Percentiles rank a stretch among this genome's conserved stretches.
Conservation (phyloP, 2,888 invertebrate species). For the Orthosia gracilis region DNA sequence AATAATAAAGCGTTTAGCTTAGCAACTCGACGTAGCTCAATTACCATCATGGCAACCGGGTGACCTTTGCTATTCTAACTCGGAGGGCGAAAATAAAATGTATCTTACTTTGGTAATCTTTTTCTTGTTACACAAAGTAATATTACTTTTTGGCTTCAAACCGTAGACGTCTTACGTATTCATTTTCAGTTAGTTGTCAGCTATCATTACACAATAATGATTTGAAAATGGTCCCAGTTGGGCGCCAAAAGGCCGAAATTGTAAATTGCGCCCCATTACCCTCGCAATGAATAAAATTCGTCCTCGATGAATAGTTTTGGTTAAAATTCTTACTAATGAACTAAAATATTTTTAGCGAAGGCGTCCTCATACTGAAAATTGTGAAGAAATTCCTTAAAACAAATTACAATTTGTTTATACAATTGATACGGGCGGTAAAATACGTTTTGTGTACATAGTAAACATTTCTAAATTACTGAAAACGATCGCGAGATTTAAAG, state of each 20-base stretch:
- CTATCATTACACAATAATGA: conserved; percentile 16
- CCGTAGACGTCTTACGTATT: conserved; percentile 17
- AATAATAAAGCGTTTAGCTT: conserved; percentile 62
- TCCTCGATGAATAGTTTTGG: conserved; percentile 46
- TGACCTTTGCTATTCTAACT: conserved; percentile 60
- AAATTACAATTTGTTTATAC: conserved; percentile 41
- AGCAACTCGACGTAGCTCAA: conserved; percentile 41
- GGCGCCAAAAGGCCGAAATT: conserved; percentile 49
- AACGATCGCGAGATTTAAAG: conserved; percentile 21
- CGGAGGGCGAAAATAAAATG: conserved; percentile 47
- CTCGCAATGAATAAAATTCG: conserved; percentile 34
- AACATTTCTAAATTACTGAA: conserved; percentile 39
- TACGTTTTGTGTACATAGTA: conserved; percentile 35
- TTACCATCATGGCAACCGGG: conserved; percentile 55
- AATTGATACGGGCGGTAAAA: conserved; percentile 40
- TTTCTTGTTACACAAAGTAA: conserved; percentile 55
- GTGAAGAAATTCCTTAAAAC: conserved; percentile 39
- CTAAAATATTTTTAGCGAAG: conserved; percentile 34
- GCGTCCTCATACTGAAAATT: conserved; percentile 32
- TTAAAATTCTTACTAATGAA: conserved; percentile 59
- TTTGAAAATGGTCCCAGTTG: conserved; percentile 42
- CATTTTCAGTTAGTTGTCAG: conserved; percentile 11
- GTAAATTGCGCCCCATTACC: conserved; percentile 29
- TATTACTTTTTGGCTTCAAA: conserved; percentile 53
- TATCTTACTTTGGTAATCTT: conserved; percentile 55